Evolutionary conservation across 2,797 vertebrate species (phyloP), one percentile per base, ranked within the genome.

Genomic region (Malacoctenus gilli): DNA sequence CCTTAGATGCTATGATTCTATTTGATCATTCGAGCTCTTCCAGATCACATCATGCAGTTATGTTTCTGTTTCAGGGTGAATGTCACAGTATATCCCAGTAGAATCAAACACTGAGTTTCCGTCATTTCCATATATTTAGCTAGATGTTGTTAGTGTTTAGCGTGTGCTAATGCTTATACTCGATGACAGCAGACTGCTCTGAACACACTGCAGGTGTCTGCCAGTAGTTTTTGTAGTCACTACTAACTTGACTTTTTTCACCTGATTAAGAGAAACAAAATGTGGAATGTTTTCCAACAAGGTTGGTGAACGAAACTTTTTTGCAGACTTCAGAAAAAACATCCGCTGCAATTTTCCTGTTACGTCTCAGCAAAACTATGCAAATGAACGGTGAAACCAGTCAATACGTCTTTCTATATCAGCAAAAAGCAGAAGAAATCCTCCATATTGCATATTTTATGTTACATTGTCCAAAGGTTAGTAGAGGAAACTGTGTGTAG

Each of bases 41-140:
- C 43, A 59, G 68, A 74, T 72, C 63, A 71, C 12, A 59, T 28
- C 6, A 37, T 20, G 12, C 59, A 10, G 14, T 14, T 36, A 30
- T 62, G 48, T 23, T 67, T 58, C 37, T 72, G 9, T 37, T 53
- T 6, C 18, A 49, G 38, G 52, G 53, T 59, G 31, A 31, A 68
- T 76, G 66, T 56, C 21, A 23, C 6, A 19, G 1, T 32, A 72
- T 10, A 32, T 12, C 55, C 22, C 32, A 28, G 8, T 32, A 62
- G 22, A 73, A 62, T 56, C 7, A 8, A 39, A 64, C 13, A 10
- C 3, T 8, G 12, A 22, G 21, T 39, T 41, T 16, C 28, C 20
- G 34, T 4, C 13, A 20, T 13, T 11, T 40, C 10, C 2, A 2
- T 7, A 20, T 39, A 23, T 28, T 2, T 28, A 28, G 6, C 6